These are phyloP conservation scores for Urocitellus parryii DNA, from an alignment of 2,113 vertebrate species.

Conservation along the genomic window DNA sequence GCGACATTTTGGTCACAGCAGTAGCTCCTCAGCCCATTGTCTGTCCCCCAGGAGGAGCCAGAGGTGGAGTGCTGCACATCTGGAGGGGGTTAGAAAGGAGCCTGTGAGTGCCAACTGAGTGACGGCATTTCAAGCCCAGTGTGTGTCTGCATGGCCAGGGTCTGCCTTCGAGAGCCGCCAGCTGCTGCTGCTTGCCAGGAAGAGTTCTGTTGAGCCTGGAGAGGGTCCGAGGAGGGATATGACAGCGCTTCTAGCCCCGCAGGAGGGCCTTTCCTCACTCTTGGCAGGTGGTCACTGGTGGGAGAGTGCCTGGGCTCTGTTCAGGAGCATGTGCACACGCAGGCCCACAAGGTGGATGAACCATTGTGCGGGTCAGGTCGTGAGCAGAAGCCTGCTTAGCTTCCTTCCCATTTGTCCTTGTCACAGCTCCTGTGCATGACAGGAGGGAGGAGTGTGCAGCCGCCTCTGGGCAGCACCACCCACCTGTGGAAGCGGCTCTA, in stretches of 20 bases:
- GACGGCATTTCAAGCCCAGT: neutral
- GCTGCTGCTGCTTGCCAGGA: constrained; percentile 12
- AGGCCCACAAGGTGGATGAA: neutral
- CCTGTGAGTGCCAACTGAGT: accelerated
- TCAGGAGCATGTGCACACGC: too few relatives aligned
- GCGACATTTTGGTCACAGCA: neutral
- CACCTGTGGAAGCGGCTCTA: accelerated
- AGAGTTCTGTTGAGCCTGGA: neutral
- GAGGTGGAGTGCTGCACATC: neutral
- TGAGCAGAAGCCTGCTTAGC: neutral
- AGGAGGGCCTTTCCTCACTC: neutral
- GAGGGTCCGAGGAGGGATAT: neutral
- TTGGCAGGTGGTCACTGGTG: too few relatives aligned
- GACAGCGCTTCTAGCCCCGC: neutral
- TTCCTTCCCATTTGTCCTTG: neutral
- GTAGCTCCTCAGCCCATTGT: neutral
- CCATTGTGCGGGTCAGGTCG: neutral
- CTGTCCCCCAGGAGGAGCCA: neutral
- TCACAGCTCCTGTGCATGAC: neutral
- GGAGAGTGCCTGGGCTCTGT: too few relatives aligned
- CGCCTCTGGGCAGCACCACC: neutral
- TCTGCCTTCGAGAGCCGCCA: neutral
- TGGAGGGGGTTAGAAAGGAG: neutral
- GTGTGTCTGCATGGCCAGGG: neutral
- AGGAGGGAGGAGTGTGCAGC: neutral